These are phyloP conservation scores for Platyscapa corneri DNA, from an alignment of 1,140 invertebrate genomes.

Conservation along the genomic window DNA sequence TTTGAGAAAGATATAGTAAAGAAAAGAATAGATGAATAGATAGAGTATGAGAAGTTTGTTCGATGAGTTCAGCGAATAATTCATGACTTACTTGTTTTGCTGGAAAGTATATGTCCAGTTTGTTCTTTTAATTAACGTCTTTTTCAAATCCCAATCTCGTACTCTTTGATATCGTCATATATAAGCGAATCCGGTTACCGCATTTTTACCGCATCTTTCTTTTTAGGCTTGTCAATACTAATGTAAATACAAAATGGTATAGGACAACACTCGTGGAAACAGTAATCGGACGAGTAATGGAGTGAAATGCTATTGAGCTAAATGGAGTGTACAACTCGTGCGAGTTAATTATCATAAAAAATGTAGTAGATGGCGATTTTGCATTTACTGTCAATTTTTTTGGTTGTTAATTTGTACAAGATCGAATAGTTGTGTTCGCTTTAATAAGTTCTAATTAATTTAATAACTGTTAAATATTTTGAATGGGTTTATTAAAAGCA, in stretches of 20 bases:
- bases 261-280: neutral
- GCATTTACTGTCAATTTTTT: conserved; percentile 20
- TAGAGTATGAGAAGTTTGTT: conserved; percentile 5
- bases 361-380: conserved; percentile 25
- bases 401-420: neutral
- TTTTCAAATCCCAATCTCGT: conserved; percentile 25
- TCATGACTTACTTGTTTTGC: neutral
- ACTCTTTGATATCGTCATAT: neutral
- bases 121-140: conserved; percentile 45
- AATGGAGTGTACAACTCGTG: conserved; percentile 29
- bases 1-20: neutral
- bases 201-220: conserved; percentile 3
- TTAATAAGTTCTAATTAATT: neutral
- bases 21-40: no score
- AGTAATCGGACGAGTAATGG: conserved; percentile 31
- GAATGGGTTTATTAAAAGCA: neutral
- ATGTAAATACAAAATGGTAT: conserved; percentile 38
- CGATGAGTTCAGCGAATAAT: neutral
- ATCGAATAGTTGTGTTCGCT: neutral
- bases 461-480: conserved; percentile 8
- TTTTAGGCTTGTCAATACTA: neutral
- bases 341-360: conserved; percentile 45
- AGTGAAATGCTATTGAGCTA: conserved; percentile 37
- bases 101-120: neutral
- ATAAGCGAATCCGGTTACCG: neutral